Percentiles rank a stretch among this genome's conserved stretches.
Conservation (phyloP, 2,888 invertebrate species). For the Subacronicta megacephala region DNA sequence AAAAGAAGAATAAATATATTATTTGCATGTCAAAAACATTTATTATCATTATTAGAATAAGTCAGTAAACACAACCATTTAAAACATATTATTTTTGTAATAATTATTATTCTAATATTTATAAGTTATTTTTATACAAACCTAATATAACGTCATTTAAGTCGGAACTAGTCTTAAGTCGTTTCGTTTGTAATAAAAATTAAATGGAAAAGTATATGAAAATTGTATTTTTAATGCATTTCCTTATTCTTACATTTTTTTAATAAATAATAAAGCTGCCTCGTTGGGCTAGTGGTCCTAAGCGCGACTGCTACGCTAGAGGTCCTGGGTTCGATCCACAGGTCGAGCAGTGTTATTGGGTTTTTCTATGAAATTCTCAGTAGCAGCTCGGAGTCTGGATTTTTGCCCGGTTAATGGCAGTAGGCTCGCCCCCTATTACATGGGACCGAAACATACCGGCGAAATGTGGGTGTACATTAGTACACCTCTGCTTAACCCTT, state of each 20-base stretch:
- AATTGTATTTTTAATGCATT: constrained; percentile 47
- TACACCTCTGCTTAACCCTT: too few species aligned
- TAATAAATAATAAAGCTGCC: too few species aligned
- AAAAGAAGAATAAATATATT: constrained; percentile 65
- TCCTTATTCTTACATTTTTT: constrained; percentile 31
- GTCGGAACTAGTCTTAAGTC: constrained; percentile 73
- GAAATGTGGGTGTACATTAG: too few species aligned
- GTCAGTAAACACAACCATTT: constrained; percentile 45
- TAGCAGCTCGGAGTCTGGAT: too few species aligned
- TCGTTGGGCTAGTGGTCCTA: too few species aligned
- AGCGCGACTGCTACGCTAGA: too few species aligned
- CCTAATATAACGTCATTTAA: constrained; percentile 70
- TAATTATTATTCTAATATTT: constrained; percentile 56
- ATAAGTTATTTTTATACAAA: constrained; percentile 71
- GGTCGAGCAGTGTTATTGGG: too few species aligned
- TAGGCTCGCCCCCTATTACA: too few species aligned
- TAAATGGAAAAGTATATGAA: constrained; percentile 57
- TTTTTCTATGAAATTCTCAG: too few species aligned
- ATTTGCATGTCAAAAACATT: constrained; percentile 77
- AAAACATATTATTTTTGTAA: constrained; percentile 41
- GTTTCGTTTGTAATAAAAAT: constrained; percentile 79
- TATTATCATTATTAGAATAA: constrained; percentile 51
- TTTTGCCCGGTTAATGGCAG: too few species aligned
- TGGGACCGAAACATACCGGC: too few species aligned
- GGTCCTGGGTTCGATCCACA: too few species aligned